These are phyloP conservation scores for Sipha maydis DNA, from an alignment of 2,888 invertebrate genomes.

Conservation along the genomic window DNA sequence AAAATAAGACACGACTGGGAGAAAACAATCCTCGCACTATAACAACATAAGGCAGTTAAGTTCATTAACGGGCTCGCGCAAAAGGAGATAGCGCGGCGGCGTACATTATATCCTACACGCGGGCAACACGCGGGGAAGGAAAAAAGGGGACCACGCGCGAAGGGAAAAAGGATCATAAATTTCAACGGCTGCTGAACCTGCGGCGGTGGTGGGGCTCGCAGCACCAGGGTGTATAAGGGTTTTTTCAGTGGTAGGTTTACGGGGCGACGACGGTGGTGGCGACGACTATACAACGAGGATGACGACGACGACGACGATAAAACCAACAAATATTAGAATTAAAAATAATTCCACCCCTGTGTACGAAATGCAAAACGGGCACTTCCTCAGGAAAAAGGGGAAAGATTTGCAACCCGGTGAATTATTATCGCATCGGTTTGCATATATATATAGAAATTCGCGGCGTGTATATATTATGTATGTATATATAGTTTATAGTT, in stretches of 20 bases:
- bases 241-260: constrained; percentile 23
- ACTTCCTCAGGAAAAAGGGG: constrained; percentile 64
- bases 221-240: constrained; percentile 14
- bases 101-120: constrained; percentile 6
- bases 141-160: constrained; percentile 13
- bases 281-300: constrained; percentile 11
- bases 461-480: neutral
- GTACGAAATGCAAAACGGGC: constrained; percentile 63
- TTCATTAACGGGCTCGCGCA: constrained; percentile 53
- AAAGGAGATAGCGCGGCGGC: constrained; percentile 45
- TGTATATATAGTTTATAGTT: constrained; percentile 12
- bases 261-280: constrained; percentile 41
- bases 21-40: constrained; percentile 56
- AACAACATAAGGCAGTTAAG: constrained; percentile 54
- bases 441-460: neutral
- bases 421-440: constrained; percentile 60
- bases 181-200: constrained; percentile 43
- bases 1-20: constrained; percentile 42
- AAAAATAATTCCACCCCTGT: constrained; percentile 64
- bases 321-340: constrained; percentile 65
- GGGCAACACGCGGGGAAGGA: neutral
- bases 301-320: constrained; percentile 62
- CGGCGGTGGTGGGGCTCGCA: neutral
- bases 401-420: constrained; percentile 61
- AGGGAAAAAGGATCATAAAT: constrained; percentile 60